A percentile compares a stretch with the other conserved stretches of the same genome.
These are phyloP conservation scores for Drosophila chauvacae DNA, from an alignment of 1,140 invertebrate species.

Conservation along the genomic window DNA sequence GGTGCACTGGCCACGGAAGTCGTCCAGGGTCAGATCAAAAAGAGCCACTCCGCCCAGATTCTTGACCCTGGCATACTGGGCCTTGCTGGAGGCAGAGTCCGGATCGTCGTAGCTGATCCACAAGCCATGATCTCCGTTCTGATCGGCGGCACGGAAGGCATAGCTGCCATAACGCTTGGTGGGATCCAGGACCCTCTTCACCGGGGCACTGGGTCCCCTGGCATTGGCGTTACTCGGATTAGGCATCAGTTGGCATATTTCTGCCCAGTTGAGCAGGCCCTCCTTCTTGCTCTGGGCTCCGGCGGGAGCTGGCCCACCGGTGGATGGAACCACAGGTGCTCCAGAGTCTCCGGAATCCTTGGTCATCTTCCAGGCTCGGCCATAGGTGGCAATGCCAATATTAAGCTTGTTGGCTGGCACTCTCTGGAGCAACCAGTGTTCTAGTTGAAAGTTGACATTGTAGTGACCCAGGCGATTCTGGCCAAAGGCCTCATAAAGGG, in stretches of 20 bases:
- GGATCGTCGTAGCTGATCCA: slow-evolving; percentile 97
- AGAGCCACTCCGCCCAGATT: slow-evolving; percentile 93
- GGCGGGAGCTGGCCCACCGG: slow-evolving; percentile 88
- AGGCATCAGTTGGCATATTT: slow-evolving; percentile 90
- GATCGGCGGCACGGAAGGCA: slow-evolving; percentile 89
- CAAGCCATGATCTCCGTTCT: slow-evolving; percentile 88
- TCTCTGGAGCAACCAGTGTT: slow-evolving; percentile 88
- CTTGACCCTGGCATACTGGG: slow-evolving; percentile 89
- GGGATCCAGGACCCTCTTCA: slow-evolving; percentile 90
- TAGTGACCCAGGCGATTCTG: slow-evolving; percentile 86
- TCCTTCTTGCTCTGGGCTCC: slow-evolving; percentile 88
- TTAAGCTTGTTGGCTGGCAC: slow-evolving; percentile 91
- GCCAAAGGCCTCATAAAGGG: slow-evolving; percentile 89
- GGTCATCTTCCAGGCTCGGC: slow-evolving; percentile 92
- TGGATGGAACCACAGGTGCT: slow-evolving; percentile 88
- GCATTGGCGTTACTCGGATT: slow-evolving; percentile 86
- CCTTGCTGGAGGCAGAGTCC: slow-evolving; percentile 93
- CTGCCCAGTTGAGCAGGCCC: slow-evolving; percentile 92
- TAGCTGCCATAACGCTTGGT: slow-evolving; percentile 91
- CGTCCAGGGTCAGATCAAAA: slow-evolving; percentile 92
- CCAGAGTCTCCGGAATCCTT: slow-evolving; percentile 89
- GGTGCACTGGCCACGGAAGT: slow-evolving; percentile 92
- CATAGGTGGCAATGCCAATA: slow-evolving; percentile 93
- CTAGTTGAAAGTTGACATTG: slow-evolving; percentile 88
- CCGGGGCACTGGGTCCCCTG: slow-evolving; percentile 86